A percentile compares a stretch with the other conserved stretches of the same genome.
These are phyloP conservation scores for Drosophila nr. perissopoda DNA, from an alignment of 2,888 invertebrate genomes.

Conservation along the genomic window DNA sequence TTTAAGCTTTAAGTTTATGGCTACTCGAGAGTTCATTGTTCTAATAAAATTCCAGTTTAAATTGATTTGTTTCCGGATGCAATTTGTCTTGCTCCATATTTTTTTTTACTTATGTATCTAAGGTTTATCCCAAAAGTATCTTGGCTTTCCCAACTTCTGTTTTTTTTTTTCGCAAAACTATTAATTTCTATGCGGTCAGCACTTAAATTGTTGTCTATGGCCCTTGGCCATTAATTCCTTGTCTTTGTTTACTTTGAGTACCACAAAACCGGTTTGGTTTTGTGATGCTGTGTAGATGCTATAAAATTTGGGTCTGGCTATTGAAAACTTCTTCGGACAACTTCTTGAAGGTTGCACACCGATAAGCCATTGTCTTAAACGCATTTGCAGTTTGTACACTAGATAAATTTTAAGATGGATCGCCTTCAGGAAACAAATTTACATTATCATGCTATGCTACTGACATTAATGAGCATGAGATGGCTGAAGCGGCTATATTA, in stretches of 20 bases:
- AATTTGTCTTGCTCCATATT: conserved; percentile 22
- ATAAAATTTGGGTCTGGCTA: conserved; percentile 42
- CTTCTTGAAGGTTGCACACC: conserved; percentile 37
- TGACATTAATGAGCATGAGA: not conserved
- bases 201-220: conserved; percentile 11
- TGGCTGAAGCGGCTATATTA: not conserved
- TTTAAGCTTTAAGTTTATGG: conserved; percentile 12
- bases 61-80: not conserved
- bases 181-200: not conserved
- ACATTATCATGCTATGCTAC: not conserved
- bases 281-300: not conserved
- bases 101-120: not conserved
- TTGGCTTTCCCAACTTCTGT: conserved; percentile 6
- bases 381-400: not conserved
- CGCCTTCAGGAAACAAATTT: conserved; percentile 36
- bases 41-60: conserved; percentile 15
- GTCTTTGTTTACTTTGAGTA: conserved; percentile 14
- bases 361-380: conserved; percentile 24
- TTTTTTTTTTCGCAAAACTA: not conserved
- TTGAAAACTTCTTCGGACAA: conserved; percentile 38
- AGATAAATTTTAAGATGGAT: conserved; percentile 2
- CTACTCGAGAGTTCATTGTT: conserved; percentile 36
- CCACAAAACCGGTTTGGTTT: conserved; percentile 51
- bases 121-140: conserved; percentile 7
- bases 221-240: conserved; percentile 27